phyloP scores from a whole-genome alignment of 64 coral and sea anemone genomes.

The Porites lutea region DNA sequence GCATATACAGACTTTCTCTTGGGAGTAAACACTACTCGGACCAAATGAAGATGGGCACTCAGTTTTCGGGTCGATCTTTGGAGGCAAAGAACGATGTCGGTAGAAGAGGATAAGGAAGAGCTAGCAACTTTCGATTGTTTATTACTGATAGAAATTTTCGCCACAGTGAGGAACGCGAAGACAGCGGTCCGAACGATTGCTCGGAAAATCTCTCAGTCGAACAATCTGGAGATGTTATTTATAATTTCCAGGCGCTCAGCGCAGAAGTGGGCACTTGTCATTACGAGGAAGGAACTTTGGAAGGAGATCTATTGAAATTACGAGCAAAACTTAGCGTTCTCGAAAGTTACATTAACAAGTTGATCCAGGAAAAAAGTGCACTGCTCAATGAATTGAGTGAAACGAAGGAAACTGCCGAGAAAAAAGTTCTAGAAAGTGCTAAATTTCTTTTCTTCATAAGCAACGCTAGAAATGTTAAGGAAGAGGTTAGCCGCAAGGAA shows the following conservation, averaged over 20 bases:
- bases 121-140: neutral
- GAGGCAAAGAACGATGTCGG: neutral
- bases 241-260: neutral
- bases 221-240: neutral
- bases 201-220: neutral
- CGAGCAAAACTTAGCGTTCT: neutral
- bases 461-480: too few relatives aligned
- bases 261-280: neutral
- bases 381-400: neutral
- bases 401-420: neutral
- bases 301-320: neutral
- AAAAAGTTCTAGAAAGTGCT: too few relatives aligned
- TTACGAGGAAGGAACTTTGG: neutral
- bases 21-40: neutral
- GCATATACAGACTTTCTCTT: too few relatives aligned
- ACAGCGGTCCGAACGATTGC: neutral
- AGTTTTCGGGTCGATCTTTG: neutral
- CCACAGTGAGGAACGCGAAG: neutral
- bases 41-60: neutral
- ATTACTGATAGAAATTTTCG: neutral
- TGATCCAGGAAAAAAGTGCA: neutral
- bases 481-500: neutral
- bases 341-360: neutral
- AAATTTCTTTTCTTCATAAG: neutral
- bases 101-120: neutral